phyloP scores from a whole-genome alignment of 2,888 invertebrate genomes.

The Drosophila greeni region DNA sequence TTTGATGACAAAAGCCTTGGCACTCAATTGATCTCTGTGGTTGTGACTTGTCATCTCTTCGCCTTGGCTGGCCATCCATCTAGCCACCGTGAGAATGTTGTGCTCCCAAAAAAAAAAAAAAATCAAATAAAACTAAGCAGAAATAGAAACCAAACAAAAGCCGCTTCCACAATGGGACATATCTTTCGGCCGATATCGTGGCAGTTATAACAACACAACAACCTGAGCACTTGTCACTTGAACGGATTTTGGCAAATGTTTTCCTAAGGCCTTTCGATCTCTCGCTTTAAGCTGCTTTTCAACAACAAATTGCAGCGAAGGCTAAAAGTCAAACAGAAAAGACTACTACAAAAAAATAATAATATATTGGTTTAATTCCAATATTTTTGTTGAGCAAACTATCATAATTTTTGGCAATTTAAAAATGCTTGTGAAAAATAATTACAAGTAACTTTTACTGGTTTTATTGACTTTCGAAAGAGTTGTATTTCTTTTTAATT shows the following conservation, averaged over 20 bases:
- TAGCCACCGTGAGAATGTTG: conserved; percentile 70
- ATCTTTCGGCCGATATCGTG: conserved; percentile 32
- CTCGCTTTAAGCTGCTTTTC: conserved; percentile 59
- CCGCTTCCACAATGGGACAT: conserved; percentile 39
- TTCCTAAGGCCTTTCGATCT: conserved; percentile 60
- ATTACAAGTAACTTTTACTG: conserved; percentile 2
- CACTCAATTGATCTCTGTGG: conserved; percentile 41
- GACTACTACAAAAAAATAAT: conserved; percentile 14
- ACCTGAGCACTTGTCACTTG: conserved; percentile 57
- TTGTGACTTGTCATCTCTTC: conserved; percentile 67
- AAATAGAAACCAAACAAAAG: conserved; percentile 45
- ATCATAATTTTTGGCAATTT: not conserved
- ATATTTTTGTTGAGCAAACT: conserved; percentile 4
- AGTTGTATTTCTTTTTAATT: not conserved
- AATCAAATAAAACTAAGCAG: conserved; percentile 1
- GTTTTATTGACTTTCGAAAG: not conserved
- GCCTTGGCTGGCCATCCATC: conserved; percentile 49
- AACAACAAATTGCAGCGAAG: conserved; percentile 60
- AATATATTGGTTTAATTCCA: conserved; percentile 10
- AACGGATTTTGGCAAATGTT: conserved; percentile 59
- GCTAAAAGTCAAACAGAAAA: conserved; percentile 35
- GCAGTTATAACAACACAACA: conserved; percentile 39
- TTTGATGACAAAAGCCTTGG: conserved; percentile 55
- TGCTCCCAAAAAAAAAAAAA: conserved; percentile 37
- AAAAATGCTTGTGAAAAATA: not conserved